Conservation (phyloP, 23 tunicate species). For the Diplosoma virens region DNA sequence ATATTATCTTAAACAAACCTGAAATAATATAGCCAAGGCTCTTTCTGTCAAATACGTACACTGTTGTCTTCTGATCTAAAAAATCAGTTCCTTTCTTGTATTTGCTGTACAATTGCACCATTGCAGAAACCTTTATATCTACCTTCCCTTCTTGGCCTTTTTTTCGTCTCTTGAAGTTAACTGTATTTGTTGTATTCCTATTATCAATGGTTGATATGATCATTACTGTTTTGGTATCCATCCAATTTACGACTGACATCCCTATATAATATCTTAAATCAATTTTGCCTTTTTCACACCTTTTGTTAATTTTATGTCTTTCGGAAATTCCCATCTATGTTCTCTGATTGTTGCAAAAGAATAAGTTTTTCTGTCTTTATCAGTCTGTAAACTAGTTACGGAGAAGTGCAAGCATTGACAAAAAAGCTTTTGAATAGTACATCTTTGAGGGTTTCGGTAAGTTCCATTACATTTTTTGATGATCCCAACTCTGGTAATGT, state of each 20-base stretch:
- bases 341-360: neutral
- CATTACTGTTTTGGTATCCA: neutral
- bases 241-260: neutral
- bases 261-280: neutral
- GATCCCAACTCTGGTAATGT: neutral
- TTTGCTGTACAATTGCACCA: neutral
- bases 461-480: neutral
- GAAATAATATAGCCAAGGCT: neutral
- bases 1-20: neutral
- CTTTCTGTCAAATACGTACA: neutral
- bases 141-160: neutral
- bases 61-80: neutral
- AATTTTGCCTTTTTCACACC: neutral
- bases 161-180: neutral
- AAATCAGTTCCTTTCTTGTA: neutral
- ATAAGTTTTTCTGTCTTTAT: neutral
- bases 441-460: neutral
- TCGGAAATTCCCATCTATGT: neutral
- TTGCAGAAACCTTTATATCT: neutral
- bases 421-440: neutral
- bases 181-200: neutral
- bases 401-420: neutral
- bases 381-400: neutral
- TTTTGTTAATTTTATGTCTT: neutral
- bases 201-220: neutral